Conservation (phyloP, 2,888 invertebrate species). For the Prenolepis imparis region DNA sequence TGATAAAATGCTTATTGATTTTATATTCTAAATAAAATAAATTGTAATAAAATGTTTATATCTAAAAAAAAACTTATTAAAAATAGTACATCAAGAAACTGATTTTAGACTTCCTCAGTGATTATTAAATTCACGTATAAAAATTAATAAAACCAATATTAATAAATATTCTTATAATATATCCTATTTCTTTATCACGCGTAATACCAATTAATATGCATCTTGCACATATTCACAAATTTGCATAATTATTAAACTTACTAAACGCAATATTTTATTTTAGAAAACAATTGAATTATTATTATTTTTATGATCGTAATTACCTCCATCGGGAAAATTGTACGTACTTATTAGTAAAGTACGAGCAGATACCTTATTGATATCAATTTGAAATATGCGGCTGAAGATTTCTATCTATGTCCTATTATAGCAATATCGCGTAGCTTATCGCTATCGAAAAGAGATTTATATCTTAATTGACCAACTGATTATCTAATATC, state of each 20-base stretch:
- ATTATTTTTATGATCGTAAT: neutral
- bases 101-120: neutral
- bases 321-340: neutral
- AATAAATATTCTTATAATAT: neutral
- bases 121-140: neutral
- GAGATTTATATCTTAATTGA: neutral
- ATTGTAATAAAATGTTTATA: neutral
- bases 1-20: neutral
- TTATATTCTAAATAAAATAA: neutral
- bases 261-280: conserved; percentile 5
- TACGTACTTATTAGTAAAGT: neutral
- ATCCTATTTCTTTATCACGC: neutral
- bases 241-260: neutral
- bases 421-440: neutral
- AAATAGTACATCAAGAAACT: neutral
- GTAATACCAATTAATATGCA: neutral
- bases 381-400: neutral
- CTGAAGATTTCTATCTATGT: neutral
- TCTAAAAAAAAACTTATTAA: neutral
- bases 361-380: neutral
- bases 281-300: neutral
- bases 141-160: neutral
- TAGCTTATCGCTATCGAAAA: neutral
- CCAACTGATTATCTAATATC: neutral
- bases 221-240: neutral